Evolutionary conservation across 2,888 invertebrate species (phyloP).

Genomic region (Ramazzottius varieornatus): DNA sequence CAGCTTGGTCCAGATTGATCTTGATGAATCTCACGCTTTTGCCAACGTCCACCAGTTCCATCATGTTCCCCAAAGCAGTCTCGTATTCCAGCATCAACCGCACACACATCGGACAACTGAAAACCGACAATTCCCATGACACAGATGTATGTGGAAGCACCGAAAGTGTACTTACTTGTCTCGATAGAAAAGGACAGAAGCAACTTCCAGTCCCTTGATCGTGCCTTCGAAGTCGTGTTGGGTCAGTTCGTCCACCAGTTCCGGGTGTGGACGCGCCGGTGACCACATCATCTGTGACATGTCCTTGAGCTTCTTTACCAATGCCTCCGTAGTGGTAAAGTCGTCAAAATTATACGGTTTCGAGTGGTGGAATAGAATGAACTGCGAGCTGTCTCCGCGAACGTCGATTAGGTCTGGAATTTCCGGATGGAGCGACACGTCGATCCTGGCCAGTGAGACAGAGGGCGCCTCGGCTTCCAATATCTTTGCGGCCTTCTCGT

Average conservation of each 20-base stretch:
- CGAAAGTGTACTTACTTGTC: neutral
- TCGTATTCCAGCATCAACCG: neutral
- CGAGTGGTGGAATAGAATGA: neutral
- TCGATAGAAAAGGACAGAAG: neutral
- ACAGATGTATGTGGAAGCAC: neutral
- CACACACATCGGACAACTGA: neutral
- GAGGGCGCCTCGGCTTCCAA: neutral
- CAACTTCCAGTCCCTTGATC: neutral
- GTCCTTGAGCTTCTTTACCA: neutral
- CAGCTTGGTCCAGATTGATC: neutral
- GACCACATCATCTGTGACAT: neutral
- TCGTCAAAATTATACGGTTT: slow-evolving; percentile 2
- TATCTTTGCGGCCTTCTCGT: neutral
- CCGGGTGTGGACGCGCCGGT: neutral
- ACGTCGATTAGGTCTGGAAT: neutral
- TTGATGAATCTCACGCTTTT: neutral
- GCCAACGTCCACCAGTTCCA: neutral
- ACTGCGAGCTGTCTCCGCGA: neutral
- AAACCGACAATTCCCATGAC: too few species aligned
- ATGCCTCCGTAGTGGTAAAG: neutral
- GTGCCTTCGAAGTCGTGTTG: neutral
- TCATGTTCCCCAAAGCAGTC: neutral
- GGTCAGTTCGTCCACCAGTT: neutral
- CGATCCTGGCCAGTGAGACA: neutral
- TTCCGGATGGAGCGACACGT: neutral